phyloP scores from a whole-genome alignment of 2,888 invertebrate species.

The Volucella bombylans region DNA sequence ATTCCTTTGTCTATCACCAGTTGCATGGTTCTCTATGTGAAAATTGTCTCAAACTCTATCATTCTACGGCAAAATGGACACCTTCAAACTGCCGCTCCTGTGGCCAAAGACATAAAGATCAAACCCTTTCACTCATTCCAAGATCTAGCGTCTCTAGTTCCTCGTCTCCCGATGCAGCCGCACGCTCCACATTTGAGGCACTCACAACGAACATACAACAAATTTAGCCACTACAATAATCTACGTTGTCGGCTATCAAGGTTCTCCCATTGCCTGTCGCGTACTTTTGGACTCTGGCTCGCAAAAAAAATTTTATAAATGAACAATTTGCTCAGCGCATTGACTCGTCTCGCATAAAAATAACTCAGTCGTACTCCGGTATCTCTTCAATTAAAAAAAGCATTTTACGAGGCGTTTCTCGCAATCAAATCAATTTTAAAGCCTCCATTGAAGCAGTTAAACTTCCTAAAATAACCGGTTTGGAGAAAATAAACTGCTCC shows the following conservation, averaged over 20 bases:
- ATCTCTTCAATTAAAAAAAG: background rate
- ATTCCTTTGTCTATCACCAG: background rate
- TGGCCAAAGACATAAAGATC: constrained; percentile 9
- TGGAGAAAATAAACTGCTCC: constrained; percentile 3
- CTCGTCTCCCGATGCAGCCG: background rate
- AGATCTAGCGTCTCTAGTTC: background rate
- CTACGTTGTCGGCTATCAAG: constrained; percentile 18
- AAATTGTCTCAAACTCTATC: background rate
- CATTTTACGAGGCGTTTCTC: background rate
- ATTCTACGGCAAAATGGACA: background rate
- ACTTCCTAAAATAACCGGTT: constrained; percentile 10
- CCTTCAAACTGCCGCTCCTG: constrained; percentile 2
- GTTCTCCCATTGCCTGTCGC: background rate
- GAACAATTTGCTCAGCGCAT: constrained; percentile 21
- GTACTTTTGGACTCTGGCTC: constrained; percentile 4
- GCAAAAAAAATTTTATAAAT: constrained; percentile 12
- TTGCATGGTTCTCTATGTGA: too few relatives aligned
- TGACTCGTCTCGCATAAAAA: background rate
- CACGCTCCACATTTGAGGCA: background rate
- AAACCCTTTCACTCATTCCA: background rate
- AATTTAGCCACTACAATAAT: constrained; percentile 19
- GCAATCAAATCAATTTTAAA: constrained; percentile 8
- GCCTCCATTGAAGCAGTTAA: constrained; percentile 5
- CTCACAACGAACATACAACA: background rate
- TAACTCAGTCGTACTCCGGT: constrained; percentile 5